Conservation (phyloP, 2,113 vertebrate species). For the Rhinopomastus cyanomelas region DNA sequence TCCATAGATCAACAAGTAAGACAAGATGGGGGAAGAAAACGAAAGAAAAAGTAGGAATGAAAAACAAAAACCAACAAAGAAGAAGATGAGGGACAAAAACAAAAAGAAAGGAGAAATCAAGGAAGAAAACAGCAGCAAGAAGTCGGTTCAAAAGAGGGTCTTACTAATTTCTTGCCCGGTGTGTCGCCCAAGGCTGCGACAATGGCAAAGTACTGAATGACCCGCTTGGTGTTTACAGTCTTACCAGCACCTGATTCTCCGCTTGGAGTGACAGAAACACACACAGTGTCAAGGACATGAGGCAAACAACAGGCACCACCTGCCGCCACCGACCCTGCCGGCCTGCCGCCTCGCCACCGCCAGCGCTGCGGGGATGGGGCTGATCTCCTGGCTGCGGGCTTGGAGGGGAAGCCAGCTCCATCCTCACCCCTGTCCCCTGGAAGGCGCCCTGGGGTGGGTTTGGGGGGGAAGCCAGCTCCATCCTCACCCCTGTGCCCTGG, state of each 20-base stretch:
- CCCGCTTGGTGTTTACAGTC: constrained; percentile 98
- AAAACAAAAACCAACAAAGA: too few species aligned
- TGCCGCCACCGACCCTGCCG: not conserved
- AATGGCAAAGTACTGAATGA: constrained; percentile 99
- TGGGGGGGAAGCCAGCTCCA: not conserved
- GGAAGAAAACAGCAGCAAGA: constrained; percentile 51
- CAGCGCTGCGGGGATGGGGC: too few species aligned
- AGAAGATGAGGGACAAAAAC: too few species aligned
- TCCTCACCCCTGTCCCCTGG: rapidly evolving
- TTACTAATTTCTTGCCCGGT: constrained; percentile 86
- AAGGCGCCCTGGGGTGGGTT: not conserved
- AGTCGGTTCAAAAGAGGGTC: constrained; percentile 62
- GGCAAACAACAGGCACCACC: constrained; percentile 48
- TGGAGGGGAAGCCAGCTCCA: not conserved
- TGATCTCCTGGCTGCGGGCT: not conserved
- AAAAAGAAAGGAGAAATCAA: not conserved
- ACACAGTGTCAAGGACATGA: constrained; percentile 75
- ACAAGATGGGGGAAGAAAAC: not conserved
- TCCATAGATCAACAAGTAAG: too few species aligned
- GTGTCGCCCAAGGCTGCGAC: constrained; percentile 92
- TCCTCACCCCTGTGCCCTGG: rapidly evolving
- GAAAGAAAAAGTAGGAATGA: not conserved
- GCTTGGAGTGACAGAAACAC: constrained; percentile 85
- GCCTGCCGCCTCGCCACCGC: not conserved
- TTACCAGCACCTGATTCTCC: constrained; percentile 98